Conservation (phyloP, 1,140 invertebrate species). For the Drosophila subobscura region DNA sequence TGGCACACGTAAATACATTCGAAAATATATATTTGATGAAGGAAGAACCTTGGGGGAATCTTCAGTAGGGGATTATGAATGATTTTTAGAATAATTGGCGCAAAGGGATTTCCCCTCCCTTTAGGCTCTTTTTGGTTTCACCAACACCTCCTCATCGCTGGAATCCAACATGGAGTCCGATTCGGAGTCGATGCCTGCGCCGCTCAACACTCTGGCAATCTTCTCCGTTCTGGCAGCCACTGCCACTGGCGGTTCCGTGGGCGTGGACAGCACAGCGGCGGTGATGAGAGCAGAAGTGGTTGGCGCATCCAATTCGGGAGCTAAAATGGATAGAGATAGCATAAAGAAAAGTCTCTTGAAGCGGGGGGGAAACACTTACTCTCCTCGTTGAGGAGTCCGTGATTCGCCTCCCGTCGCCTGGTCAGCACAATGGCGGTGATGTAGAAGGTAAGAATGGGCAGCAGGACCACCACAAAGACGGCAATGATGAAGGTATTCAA, state of each 20-base stretch:
- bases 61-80: no score
- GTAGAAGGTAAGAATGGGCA: slow-evolving; percentile 68
- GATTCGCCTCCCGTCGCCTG: slow-evolving; percentile 61
- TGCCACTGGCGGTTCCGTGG: not conserved
- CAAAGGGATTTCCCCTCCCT: not conserved
- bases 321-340: not conserved
- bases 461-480: slow-evolving; percentile 35
- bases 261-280: slow-evolving; percentile 58
- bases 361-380: not conserved
- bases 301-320: slow-evolving; percentile 54
- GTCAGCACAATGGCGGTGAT: slow-evolving; percentile 48
- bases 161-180: slow-evolving; percentile 8
- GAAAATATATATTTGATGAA: no score
- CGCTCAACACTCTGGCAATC: slow-evolving; percentile 20
- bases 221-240: slow-evolving; percentile 18
- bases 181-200: not conserved
- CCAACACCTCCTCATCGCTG: slow-evolving; percentile 22
- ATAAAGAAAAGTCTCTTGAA: not conserved
- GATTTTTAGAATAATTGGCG: not conserved
- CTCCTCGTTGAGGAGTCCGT: slow-evolving; percentile 61
- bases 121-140: slow-evolving; percentile 19
- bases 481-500: slow-evolving; percentile 42
- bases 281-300: slow-evolving; percentile 56
- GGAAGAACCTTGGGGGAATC: no score
- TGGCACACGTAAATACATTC: no score